Evolutionary conservation across 2,888 invertebrate genomes (phyloP).

Genomic region (Aelia acuminata): DNA sequence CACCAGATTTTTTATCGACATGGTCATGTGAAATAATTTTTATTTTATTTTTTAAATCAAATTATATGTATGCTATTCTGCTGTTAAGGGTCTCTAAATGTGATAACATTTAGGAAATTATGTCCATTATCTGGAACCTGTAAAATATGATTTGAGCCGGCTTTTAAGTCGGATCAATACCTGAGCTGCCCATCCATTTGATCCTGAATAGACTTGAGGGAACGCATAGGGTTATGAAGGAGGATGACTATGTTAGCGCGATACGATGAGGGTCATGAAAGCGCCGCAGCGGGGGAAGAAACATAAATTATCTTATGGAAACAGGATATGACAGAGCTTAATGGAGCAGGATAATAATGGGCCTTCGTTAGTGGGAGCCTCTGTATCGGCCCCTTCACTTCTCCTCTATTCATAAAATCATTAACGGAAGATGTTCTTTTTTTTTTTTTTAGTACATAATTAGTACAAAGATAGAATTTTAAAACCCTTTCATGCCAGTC

Average conservation of each 20-base stretch:
- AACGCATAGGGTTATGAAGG: not conserved
- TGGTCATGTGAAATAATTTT: no score
- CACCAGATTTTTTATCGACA: no score
- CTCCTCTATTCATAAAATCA: not conserved
- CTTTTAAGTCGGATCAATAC: not conserved
- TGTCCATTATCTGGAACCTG: not conserved
- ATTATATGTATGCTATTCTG: no score
- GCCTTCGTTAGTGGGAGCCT: not conserved
- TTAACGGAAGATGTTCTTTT: not conserved
- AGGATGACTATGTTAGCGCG: not conserved
- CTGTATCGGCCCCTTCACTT: slow-evolving; percentile 13
- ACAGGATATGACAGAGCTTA: slow-evolving; percentile 40
- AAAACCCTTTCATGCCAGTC: not conserved
- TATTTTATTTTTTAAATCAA: no score
- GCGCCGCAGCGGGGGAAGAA: not conserved
- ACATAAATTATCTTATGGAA: slow-evolving; percentile 35
- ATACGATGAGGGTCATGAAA: not conserved
- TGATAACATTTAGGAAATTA: not conserved
- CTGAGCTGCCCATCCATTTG: not conserved
- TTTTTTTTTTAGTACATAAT: not conserved
- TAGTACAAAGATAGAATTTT: not conserved
- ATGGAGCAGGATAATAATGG: slow-evolving; percentile 37
- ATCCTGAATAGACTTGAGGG: not conserved
- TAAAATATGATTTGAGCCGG: not conserved
- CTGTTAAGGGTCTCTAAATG: no score